Evolutionary conservation across 1,140 invertebrate species (phyloP), one percentile per base, ranked within the genome.

Genomic region (Rhizoglyphus robini): DNA sequence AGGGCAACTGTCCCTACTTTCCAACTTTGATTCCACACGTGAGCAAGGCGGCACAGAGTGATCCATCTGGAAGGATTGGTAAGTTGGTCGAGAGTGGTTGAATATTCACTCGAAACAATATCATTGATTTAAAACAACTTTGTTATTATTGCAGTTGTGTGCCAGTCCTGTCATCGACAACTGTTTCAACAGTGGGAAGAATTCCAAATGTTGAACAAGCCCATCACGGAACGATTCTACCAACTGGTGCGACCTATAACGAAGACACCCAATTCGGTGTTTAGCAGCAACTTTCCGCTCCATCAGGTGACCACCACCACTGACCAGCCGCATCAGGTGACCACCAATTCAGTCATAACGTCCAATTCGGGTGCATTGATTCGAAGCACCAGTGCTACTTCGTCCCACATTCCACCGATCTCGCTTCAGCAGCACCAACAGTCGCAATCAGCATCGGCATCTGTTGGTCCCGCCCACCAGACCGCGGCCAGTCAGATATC

Each of bases 1-100:
- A 75, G 65, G 75, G 77, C 3, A 74, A 77, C 68, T 81, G 82
- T 71, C 84, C 88, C 18, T 90, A 87, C 76, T 92, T 90, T 78
- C 88, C 88, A 0, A 87, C 86, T 62, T 81, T 92, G 71, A 82
- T 86, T 78, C 80, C 86, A 70, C 87, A 90, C 79, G 86, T 87
- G 2, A 80, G 88, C 54, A 88, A 88, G 69, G 88, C 87, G 25
- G 80, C 87, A 59, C 88, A 88, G 15, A 89, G 90, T 80, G 88
- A 90, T 77, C 84, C 86, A 60, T 81, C 83, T 18, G 76, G 76
- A 25, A 82, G 83, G 69, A 86, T 91, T 27, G 79, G 81, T 84
- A 76, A 86, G 82, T 60, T n/a, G 18, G n/a, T n/a, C n/a, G n/a
- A n/a, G n/a, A n/a, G n/a, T 34, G 15, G 54, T 58, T 46, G 2